Evolutionary conservation across 2,113 vertebrate genomes (phyloP).

Genomic region (Canis aureus): DNA sequence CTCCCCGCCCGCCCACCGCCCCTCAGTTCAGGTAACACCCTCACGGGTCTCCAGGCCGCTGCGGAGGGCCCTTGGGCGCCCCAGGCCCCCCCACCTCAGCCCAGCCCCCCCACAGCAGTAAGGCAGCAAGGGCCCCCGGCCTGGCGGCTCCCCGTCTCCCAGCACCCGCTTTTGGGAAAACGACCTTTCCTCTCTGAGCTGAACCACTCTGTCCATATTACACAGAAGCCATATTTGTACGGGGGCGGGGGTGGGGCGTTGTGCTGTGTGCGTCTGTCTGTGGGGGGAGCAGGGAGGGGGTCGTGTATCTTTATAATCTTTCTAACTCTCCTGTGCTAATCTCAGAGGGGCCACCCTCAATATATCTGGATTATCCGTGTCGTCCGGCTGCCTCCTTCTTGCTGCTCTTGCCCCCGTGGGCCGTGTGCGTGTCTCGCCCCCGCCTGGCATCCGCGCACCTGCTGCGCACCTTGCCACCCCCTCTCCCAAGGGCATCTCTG

Average conservation of each 20-base stretch:
- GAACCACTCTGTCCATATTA: slow-evolving; percentile 83
- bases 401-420: background rate
- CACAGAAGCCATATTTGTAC: slow-evolving; percentile 86
- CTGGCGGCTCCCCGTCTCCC: slow-evolving; percentile 45
- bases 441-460: too few species aligned
- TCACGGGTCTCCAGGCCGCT: slow-evolving; percentile 60
- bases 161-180: slow-evolving; percentile 75
- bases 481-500: background rate
- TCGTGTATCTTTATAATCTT: slow-evolving; percentile 85
- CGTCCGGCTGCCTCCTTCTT: slow-evolving; percentile 75
- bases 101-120: slow-evolving; percentile 60
- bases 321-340: slow-evolving; percentile 85
- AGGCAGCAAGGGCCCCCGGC: slow-evolving; percentile 47
- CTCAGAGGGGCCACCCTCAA: slow-evolving; percentile 83
- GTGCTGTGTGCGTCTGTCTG: slow-evolving; percentile 82
- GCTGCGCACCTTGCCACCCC: too few species aligned
- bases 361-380: slow-evolving; percentile 84
- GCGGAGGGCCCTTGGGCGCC: slow-evolving; percentile 27
- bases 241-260: slow-evolving; percentile 56
- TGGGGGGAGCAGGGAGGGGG: slow-evolving; percentile 73
- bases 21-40: slow-evolving; percentile 76
- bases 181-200: slow-evolving; percentile 76
- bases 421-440: background rate
- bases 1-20: slow-evolving; percentile 50
- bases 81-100: slow-evolving; percentile 42